Base-by-base conservation (phyloP, 2,888 invertebrate species). In the Eristalis tenax region DNA sequence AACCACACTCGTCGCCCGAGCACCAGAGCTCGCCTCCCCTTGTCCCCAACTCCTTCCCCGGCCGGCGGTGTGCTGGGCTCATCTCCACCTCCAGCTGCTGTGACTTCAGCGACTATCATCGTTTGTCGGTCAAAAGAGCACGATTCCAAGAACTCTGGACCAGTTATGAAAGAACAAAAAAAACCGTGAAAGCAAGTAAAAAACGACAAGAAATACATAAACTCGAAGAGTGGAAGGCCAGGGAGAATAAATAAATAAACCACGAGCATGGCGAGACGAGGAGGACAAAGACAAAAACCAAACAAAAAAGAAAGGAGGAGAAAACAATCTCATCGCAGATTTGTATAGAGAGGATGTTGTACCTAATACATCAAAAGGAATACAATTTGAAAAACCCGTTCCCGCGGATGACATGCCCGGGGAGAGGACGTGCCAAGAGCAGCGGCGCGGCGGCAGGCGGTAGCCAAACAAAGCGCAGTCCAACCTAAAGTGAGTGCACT, bases 51-150 rank as follows among this genome's bases (percentile, higher is more conserved):
- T 66, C 68, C 75, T 32, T 32, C 26, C 26, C 26, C 26, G 3
- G 65, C 22, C 69, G 65, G 64, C 71, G 78, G 77, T 78, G 83
- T 77, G 3, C 32, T 82, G 77, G 82, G n/a, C 35, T 32, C 76
- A 80, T 88, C 69, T 88, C 80, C 84, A 68, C 84, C 80, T 88
- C 50, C 61, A 84, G 84, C 76, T 88, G 87, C 59, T 77, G 73
- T 23, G 43, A 40, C 73, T 26, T 28, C 65, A 38, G 80, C 84
- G 71, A 64, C 73, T 77, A 77, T 74, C 82, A 82, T 81, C 90
- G 90, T 91, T 92, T 92, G 92, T 92, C 92, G 92, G 92, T 92
- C 91, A 92, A 92, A 91, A 91, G 91, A 91, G 89, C 90, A 90
- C 90, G 89, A 90, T 92, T 92, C 92, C 89, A 89, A 91, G 92